Base-by-base conservation (phyloP, 1,140 invertebrate genomes). In the Microvelia longipes region DNA sequence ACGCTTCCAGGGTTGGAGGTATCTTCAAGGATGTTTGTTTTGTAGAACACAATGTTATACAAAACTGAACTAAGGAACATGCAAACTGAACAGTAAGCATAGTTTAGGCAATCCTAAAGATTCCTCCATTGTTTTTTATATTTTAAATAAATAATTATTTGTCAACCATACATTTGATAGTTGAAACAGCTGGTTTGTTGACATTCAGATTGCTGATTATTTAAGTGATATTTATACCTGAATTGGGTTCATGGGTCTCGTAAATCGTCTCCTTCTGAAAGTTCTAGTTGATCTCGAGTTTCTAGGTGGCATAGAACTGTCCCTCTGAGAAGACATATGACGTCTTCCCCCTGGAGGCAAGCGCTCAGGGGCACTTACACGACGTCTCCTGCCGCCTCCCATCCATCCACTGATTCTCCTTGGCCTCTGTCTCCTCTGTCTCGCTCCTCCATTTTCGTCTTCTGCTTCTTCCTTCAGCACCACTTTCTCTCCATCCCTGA, bases 381-480 rank as follows among this genome's bases (percentile, higher is more conserved):
- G 35, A 11, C 62, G 11, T 64, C 62, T 15, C 62, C 62, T 64
- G 2, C 62, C 24, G 24, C 62, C 62, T 2, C 62, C 62, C 11
- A 64, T 5, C 25, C 62, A 24, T 25, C 62, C 62, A 13, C 62
- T 24, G 62, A 62, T 61, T 14, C 68, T n/a, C 50, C 27, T 66
- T 2, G 29, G 61, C 24, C 29, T 69, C 61, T 29, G 15, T 25
- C 27, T 26, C 2, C 29, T 25, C 67, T 15, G 26, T 5, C 25
- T 64, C 5, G 5, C 24, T 24, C 24, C 62, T 64, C 62, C 24
- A 5, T n/a, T 29, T 14, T 66, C 71, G 25, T 29, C 26, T 1
- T 62, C 71, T 24, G 65, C 29, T n/a, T 66, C 71, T 28, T 29
- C 65, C 26, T 66, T 61, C 26, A 69, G n/a, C 1, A n/a, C 66